A percentile compares a stretch with the other conserved stretches of the same genome.
phyloP scores from a whole-genome alignment of 2,113 vertebrate genomes.

The Puntigrus tetrazona region DNA sequence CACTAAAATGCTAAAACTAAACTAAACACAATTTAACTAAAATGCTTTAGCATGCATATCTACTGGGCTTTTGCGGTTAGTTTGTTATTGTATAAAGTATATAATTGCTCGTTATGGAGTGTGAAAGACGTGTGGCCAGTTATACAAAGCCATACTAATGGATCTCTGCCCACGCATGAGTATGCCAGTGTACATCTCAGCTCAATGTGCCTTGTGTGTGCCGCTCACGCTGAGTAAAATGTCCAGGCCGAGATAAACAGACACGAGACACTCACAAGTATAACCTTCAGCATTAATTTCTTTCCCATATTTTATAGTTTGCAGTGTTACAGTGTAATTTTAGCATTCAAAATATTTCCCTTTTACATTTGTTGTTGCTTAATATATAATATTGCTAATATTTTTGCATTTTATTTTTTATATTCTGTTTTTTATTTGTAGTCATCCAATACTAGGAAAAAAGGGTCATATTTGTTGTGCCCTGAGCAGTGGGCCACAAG shows the following conservation, averaged over 20 bases:
- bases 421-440: background rate
- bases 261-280: background rate
- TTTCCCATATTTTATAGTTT: background rate
- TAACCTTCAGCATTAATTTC: background rate
- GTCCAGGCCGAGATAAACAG: background rate
- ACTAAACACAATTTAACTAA: too few relatives aligned
- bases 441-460: background rate
- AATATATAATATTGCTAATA: background rate
- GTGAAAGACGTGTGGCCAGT: background rate
- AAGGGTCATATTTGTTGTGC: background rate
- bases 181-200: conserved; percentile 10
- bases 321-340: background rate
- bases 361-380: background rate
- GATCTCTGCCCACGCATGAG: conserved; percentile 23
- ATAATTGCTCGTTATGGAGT: background rate
- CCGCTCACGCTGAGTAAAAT: background rate
- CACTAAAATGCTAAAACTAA: too few relatives aligned
- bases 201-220: background rate
- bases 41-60: background rate
- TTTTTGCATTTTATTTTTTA: background rate
- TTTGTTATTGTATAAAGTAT: background rate
- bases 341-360: background rate
- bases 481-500: background rate
- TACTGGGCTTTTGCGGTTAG: background rate
- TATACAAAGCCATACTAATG: conserved; percentile 26